Evolutionary conservation across 2,113 vertebrate species (phyloP).

Genomic region (Scortum barcoo): DNA sequence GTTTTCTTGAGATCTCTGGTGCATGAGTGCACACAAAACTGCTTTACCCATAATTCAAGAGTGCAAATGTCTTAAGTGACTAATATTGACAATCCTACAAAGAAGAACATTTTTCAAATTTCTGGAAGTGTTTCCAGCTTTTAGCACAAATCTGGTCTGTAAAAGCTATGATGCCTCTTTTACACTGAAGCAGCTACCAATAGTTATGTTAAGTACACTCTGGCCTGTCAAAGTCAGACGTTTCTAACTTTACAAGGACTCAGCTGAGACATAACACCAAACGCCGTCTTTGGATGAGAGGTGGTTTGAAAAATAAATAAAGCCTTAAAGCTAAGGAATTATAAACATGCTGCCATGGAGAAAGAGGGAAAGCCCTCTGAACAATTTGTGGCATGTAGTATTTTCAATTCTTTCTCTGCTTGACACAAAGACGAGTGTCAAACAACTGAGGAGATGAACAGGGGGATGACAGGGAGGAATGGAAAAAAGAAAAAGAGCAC

Average conservation of each 20-base stretch:
- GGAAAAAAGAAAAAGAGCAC: slow-evolving; percentile 46
- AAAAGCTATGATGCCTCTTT: slow-evolving; percentile 30
- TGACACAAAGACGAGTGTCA: slow-evolving; percentile 82
- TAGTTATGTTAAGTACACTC: slow-evolving; percentile 65
- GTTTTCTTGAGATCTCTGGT: not conserved
- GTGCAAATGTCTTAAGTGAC: slow-evolving; percentile 11
- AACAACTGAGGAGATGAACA: slow-evolving; percentile 72
- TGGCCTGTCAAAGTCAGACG: slow-evolving; percentile 58
- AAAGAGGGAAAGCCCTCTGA: slow-evolving; percentile 65
- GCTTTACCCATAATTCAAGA: not conserved
- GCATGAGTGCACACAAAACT: not conserved
- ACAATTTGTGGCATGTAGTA: slow-evolving; percentile 81
- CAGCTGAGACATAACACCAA: slow-evolving; percentile 79
- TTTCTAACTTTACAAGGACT: slow-evolving; percentile 57
- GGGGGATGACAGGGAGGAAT: slow-evolving; percentile 73
- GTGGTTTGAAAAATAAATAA: slow-evolving; percentile 81
- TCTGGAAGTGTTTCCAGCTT: slow-evolving; percentile 24
- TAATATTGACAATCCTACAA: not conserved
- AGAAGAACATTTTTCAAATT: slow-evolving; percentile 17
- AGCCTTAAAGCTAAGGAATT: slow-evolving; percentile 76
- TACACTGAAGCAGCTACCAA: slow-evolving; percentile 33
- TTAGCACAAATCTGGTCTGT: not conserved
- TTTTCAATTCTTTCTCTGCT: slow-evolving; percentile 79
- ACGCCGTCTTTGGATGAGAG: slow-evolving; percentile 66
- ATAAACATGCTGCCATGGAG: slow-evolving; percentile 73